Base-by-base conservation (phyloP, 2,797 vertebrate species). In the Enteromius viviparus region DNA sequence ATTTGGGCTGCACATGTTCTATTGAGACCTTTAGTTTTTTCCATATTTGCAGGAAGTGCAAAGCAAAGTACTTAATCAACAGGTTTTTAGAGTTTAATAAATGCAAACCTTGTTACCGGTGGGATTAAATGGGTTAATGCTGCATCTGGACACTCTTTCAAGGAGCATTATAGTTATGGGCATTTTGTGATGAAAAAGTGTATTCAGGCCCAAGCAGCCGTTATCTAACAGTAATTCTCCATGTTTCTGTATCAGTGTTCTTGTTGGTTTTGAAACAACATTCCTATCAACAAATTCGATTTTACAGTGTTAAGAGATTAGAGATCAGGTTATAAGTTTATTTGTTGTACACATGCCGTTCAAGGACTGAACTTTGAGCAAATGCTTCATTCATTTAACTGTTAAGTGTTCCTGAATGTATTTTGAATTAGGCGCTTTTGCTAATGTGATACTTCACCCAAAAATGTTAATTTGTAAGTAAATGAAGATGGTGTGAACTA, bases 311-410 rank as follows among this genome's bases (percentile, higher is more conserved):
- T 75, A 23, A 26, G 26, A 26, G 34, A 32, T 64, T 77, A 21
- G 17, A 5, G 75, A 47, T 77, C 75, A 11, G 23, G 55, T 17
- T 62, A 37, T 37, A 29, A 19, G 29, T 37, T 6, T 58, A 12
- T 76, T 76, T 76, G 74, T 15, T 23, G 34, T 55, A 55, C 17
- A 53, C 4, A 3, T 75, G 72, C 32, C 40, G 72, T 58, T 58
- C 51, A 58, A 76, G 69, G 21, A 58, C 32, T 55, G 74, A 40
- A 37, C 74, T 60, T 42, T 76, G 53, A 40, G 49, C 53, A 58
- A 58, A 76, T 42, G 32, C 51, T 58, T 34, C 40, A 15, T 15
- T 21, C 71, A 55, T 51, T 53, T 53, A 53, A 9, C 51, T 21
- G 51, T 21, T 40, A 77, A 26, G 10, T 29, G 47, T 65, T 64